Base-by-base conservation (phyloP, 35 echinoderm and acorn worm species). In the Ophioderma brevispina region DNA sequence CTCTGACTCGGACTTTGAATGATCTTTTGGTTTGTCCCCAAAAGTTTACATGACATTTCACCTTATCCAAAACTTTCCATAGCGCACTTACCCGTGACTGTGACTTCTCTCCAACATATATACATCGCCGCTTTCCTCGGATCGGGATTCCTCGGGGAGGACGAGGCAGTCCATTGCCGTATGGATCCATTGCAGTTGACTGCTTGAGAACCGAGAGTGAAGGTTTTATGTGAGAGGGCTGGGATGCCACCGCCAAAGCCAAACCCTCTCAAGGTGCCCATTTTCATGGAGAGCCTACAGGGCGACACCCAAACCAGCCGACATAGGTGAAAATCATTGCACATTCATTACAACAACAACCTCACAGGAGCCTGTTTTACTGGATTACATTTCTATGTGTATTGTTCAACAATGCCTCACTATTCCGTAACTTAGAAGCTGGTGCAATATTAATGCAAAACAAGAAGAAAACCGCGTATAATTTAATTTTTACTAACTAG, bases 61-160 rank as follows among this genome's bases (percentile, higher is more conserved):
- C n/a, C n/a, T n/a, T n/a, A n/a, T n/a, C n/a, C n/a, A n/a, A n/a
- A n/a, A n/a, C n/a, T n/a, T 46, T 98, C 30, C 39, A 21, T 37
- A 3, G 40, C 6, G 35, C 35, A 98, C 92, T 88, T 42, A 99
- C 97, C 91, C 93, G 90, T 35, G 94, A 55, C 25, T 99, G 97
- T 35, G 97, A 99, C 59, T 99, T 99, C 80, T 99, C 97, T 37
- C 97, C 97, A 86, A 99, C n/a, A 99, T 55, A 98, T 90, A 89
- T 99, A 99, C 80, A 99, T 84, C 80, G 93, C 90, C 42, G 97
- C 97, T 78, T 99, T 99, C 35, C 89, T 78, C 50, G 96, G 89
- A 76, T 98, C 96, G 30, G 94, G 92, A 75, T 86, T 84, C 32
- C 82, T 76, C 36, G 50, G 87, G 5, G 59, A 70, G 0, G 94